A percentile compares a stretch with the other conserved stretches of the same genome.
Evolutionary conservation across 2,113 vertebrate species (phyloP).

Genomic region (Thamnaconus septentrionalis): DNA sequence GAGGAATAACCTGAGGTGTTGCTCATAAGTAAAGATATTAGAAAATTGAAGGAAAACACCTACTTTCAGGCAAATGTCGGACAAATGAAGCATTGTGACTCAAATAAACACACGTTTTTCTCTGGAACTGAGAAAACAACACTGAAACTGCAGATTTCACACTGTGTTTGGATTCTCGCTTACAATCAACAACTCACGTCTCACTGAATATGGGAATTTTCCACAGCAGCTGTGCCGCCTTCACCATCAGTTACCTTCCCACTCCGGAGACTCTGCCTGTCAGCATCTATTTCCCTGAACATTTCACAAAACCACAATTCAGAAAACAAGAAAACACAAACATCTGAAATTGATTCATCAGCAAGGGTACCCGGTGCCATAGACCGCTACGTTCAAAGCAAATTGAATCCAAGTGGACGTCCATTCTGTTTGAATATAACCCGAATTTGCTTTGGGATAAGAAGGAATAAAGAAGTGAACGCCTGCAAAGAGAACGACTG

Average conservation of each 20-base stretch:
- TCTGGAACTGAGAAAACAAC: not conserved
- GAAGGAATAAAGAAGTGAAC: too few relatives aligned
- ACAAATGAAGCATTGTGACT: too few relatives aligned
- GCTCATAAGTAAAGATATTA: too few relatives aligned
- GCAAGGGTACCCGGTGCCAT: too few relatives aligned
- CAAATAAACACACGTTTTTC: not conserved
- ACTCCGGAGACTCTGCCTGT: not conserved
- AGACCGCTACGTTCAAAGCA: too few relatives aligned
- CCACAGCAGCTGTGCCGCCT: conserved; percentile 5
- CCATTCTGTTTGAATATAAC: too few relatives aligned
- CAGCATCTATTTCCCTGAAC: not conserved
- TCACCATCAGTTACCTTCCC: not conserved
- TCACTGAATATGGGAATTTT: not conserved
- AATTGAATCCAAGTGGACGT: too few relatives aligned
- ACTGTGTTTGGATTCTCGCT: not conserved
- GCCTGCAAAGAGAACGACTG: not conserved
- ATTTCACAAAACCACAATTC: not conserved
- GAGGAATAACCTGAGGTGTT: too few relatives aligned
- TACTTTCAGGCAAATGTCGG: too few relatives aligned
- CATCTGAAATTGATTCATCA: too few relatives aligned
- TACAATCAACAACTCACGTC: conserved; percentile 2
- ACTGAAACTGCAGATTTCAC: not conserved
- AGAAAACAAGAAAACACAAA: not conserved
- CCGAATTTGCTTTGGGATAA: too few relatives aligned
- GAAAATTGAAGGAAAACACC: too few relatives aligned